Percentiles rank a stretch among this genome's conserved stretches.
Conservation (phyloP, 2,797 vertebrate species). For the Alectoris magna region DNA sequence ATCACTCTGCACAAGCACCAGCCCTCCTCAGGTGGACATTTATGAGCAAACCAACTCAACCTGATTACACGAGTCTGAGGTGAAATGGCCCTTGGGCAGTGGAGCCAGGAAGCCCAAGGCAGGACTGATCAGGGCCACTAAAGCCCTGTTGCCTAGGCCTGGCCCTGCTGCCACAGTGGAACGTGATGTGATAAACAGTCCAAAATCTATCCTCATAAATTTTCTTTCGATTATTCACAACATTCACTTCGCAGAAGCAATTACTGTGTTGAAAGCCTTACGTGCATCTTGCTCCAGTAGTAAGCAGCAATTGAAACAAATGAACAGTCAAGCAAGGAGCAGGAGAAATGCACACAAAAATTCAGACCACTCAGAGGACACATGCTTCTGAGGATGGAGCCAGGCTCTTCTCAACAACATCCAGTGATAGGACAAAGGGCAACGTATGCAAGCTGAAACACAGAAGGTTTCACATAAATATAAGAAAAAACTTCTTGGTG, state of each 20-base stretch:
- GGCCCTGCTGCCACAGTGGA: rapidly evolving
- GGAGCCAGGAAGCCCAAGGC: neutral
- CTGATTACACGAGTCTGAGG: neutral
- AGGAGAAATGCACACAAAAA: neutral
- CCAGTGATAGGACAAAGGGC: too few species aligned
- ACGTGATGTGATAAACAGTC: neutral
- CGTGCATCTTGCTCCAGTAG: neutral
- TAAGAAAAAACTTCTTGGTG: too few species aligned
- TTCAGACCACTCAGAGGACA: rapidly evolving
- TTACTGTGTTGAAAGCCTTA: neutral
- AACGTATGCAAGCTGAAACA: too few species aligned
- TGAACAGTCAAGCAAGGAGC: neutral
- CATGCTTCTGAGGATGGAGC: neutral
- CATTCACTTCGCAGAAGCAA: neutral
- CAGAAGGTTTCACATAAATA: too few species aligned
- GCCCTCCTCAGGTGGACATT: neutral
- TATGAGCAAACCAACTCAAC: too few species aligned
- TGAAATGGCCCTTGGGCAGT: rapidly evolving
- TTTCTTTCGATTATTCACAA: neutral
- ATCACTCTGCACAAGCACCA: too few species aligned
- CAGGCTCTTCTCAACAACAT: too few species aligned
- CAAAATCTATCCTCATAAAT: neutral
- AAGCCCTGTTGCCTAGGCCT: rapidly evolving
- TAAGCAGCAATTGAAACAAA: constrained; percentile 1
- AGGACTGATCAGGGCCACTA: rapidly evolving